phyloP scores from a whole-genome alignment of 1,140 invertebrate species.

The Pinna nobilis region DNA sequence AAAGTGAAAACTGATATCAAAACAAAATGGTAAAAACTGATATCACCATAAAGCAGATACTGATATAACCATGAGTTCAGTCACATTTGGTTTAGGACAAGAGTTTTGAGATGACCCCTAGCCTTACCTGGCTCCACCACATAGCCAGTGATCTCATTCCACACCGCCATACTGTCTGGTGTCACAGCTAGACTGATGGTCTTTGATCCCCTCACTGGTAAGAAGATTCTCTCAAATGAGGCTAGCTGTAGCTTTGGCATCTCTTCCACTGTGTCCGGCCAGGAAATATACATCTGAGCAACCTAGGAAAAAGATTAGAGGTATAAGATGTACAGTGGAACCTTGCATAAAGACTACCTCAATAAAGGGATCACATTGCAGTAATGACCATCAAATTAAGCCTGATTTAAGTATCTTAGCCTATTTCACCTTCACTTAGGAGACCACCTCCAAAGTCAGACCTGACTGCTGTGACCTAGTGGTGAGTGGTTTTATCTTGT shows the following conservation, averaged over 20 bases:
- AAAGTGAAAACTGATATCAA: background rate
- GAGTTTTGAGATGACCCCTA: background rate
- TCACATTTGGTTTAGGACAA: background rate
- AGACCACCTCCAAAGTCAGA: too few relatives aligned
- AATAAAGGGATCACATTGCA: too few relatives aligned
- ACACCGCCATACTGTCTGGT: slow-evolving; percentile 62
- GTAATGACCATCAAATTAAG: background rate
- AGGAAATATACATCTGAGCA: slow-evolving; percentile 67
- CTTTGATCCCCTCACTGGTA: slow-evolving; percentile 18
- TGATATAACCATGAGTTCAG: background rate
- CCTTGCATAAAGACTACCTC: too few relatives aligned
- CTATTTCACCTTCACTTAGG: too few relatives aligned
- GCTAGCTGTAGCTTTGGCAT: slow-evolving; percentile 69
- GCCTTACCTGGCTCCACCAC: slow-evolving; percentile 44
- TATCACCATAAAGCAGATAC: background rate
- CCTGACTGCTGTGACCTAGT: too few relatives aligned
- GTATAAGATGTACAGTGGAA: background rate
- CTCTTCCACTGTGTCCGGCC: slow-evolving; percentile 52
- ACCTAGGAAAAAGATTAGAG: slow-evolving; percentile 52
- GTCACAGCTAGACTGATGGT: slow-evolving; percentile 48
- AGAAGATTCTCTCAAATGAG: slow-evolving; percentile 53
- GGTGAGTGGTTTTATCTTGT: too few relatives aligned
- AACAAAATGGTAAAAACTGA: background rate
- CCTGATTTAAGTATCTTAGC: too few relatives aligned
- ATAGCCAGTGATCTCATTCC: slow-evolving; percentile 62